phyloP scores from a whole-genome alignment of 1,140 invertebrate species.

The Eueides isabella region DNA sequence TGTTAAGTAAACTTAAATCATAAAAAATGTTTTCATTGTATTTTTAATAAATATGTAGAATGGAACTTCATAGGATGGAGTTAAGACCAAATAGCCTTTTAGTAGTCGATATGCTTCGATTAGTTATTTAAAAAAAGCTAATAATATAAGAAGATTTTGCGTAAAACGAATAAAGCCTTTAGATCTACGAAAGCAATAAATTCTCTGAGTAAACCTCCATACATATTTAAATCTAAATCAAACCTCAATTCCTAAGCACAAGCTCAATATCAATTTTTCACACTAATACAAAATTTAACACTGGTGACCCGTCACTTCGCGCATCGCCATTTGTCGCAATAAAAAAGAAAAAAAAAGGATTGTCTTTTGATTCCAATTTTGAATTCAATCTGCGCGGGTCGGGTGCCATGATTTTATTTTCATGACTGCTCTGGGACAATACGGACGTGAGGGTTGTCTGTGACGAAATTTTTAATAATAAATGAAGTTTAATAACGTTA shows the following conservation, averaged over 20 bases:
- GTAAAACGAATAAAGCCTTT: background rate
- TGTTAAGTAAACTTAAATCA: too few species aligned
- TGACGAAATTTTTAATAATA: constrained; percentile 70
- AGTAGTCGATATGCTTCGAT: too few species aligned
- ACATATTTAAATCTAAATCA: constrained; percentile 10
- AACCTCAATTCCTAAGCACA: constrained; percentile 10
- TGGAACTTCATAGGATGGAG: too few species aligned
- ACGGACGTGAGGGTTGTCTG: constrained; percentile 46
- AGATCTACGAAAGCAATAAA: background rate
- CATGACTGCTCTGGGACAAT: constrained; percentile 67
- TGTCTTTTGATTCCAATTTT: constrained; percentile 80
- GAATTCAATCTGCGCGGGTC: constrained; percentile 77
- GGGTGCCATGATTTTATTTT: constrained; percentile 79
- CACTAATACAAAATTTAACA: constrained; percentile 67
- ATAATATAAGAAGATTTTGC: background rate
- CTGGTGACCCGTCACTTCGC: constrained; percentile 56
- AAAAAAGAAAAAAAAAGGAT: constrained; percentile 75
- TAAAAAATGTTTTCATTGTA: background rate
- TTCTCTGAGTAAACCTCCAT: background rate
- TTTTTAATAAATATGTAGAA: too few species aligned
- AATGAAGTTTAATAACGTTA: constrained; percentile 58
- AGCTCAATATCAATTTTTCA: constrained; percentile 24
- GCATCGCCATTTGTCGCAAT: constrained; percentile 67
- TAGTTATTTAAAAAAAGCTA: background rate
- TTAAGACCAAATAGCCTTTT: too few species aligned